Percentiles rank a stretch among this genome's conserved stretches.
These are phyloP conservation scores for Brachyptera putata DNA, from an alignment of 2,888 invertebrate genomes.

Conservation along the genomic window DNA sequence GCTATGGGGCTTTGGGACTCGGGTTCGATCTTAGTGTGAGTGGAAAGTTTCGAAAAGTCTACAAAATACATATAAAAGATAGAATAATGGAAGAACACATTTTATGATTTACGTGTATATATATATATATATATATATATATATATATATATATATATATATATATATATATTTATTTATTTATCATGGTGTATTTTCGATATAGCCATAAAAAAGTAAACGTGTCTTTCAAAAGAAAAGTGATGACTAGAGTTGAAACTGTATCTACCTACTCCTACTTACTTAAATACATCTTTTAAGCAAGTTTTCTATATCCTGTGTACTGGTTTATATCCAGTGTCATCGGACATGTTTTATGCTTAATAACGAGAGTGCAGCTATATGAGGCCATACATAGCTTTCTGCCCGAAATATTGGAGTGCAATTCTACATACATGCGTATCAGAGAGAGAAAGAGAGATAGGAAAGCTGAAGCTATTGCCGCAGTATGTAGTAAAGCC, in stretches of 20 bases:
- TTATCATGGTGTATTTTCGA: too few species aligned
- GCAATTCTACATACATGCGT: too few species aligned
- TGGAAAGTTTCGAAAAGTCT: constrained; percentile 15
- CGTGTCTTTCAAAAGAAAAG: background rate
- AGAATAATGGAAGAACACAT: constrained; percentile 8
- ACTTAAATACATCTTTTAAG: background rate
- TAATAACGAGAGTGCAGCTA: constrained; percentile 17
- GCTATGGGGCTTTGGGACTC: constrained; percentile 23
- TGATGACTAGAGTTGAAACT: constrained; percentile 1
- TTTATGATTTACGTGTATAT: constrained; percentile 8
- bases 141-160: too few species aligned
- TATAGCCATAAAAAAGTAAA: too few species aligned
- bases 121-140: too few species aligned
- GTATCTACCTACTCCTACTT: too few species aligned
- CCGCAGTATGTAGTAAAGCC: too few species aligned
- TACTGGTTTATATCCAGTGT: constrained; percentile 5
- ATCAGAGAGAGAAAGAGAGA: too few species aligned
- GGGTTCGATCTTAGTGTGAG: constrained; percentile 19
- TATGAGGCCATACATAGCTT: background rate
- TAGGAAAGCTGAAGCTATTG: too few species aligned
- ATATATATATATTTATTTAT: too few species aligned
- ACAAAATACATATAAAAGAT: constrained; percentile 6
- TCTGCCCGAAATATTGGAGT: too few species aligned
- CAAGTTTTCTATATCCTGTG: background rate
- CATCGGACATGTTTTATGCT: constrained; percentile 10